Conservation (phyloP, 2,113 vertebrate species). For the Eidolon helvum region DNA sequence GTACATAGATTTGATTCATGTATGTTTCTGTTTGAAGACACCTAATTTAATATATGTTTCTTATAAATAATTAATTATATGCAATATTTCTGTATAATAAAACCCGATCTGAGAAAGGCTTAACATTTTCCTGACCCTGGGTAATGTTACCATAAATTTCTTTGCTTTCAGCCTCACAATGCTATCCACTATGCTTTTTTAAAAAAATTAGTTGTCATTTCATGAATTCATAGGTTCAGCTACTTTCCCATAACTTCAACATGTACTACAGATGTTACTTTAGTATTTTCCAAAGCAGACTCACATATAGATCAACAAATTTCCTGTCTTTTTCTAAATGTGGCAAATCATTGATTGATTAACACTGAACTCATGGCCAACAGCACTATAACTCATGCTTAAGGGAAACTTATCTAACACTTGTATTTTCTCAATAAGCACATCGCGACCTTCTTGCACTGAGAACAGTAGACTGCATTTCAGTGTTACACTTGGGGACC, state of each 20-base stretch:
- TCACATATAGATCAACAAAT: not conserved
- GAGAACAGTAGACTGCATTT: not conserved
- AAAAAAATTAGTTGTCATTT: not conserved
- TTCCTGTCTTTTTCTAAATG: not conserved
- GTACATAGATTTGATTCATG: not conserved
- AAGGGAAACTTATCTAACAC: not conserved
- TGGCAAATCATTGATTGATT: not conserved
- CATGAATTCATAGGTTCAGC: not conserved
- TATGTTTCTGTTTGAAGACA: constrained; percentile 4
- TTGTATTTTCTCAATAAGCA: not conserved
- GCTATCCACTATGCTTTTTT: not conserved
- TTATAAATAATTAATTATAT: not conserved
- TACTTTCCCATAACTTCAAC: not conserved
- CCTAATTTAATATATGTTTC: not conserved
- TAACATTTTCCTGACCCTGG: not conserved
- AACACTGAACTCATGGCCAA: not conserved
- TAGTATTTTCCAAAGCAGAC: not conserved
- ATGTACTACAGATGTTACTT: not conserved
- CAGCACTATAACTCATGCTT: not conserved
- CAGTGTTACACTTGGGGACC: not conserved
- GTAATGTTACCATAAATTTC: not conserved
- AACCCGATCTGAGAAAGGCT: not conserved
- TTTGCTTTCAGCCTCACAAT: not conserved
- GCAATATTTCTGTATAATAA: not conserved
- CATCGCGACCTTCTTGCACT: not conserved